phyloP scores from a whole-genome alignment of 2,113 vertebrate genomes.

The Petrocephalus zakoni region DNA sequence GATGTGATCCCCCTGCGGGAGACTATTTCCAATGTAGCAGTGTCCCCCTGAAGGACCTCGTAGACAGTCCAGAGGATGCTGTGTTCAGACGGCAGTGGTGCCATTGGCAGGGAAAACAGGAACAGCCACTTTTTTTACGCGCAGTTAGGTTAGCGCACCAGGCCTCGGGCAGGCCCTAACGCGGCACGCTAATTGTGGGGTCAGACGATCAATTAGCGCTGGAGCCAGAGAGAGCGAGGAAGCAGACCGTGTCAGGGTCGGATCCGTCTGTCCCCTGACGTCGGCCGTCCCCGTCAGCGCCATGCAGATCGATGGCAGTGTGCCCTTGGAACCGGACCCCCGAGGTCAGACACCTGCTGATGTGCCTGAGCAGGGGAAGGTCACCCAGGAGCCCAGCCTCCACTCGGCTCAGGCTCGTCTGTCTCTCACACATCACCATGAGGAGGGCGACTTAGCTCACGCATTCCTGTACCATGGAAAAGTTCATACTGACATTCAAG shows the following conservation, averaged over 20 bases:
- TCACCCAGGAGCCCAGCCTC: background rate
- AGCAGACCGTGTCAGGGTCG: constrained; percentile 26
- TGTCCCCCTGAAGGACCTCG: background rate
- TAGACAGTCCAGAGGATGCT: background rate
- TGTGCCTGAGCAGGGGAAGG: background rate
- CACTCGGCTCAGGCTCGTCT: background rate
- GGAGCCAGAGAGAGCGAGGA: constrained; percentile 12
- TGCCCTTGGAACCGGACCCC: constrained; percentile 42
- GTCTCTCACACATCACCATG: background rate
- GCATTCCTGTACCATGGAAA: background rate
- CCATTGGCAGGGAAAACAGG: background rate
- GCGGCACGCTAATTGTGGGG: background rate
- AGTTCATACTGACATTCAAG: background rate
- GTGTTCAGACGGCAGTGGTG: background rate
- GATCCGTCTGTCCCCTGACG: constrained; percentile 41
- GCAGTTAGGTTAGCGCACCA: background rate
- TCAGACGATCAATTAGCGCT: constrained; percentile 23
- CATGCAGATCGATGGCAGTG: constrained; percentile 42
- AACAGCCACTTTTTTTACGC: background rate
- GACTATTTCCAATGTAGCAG: background rate
- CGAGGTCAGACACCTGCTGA: constrained; percentile 38
- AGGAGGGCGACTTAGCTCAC: background rate
- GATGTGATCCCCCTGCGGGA: background rate
- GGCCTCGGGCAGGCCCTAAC: background rate
- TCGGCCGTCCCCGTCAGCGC: constrained; percentile 28